Evolutionary conservation across 2,888 invertebrate species (phyloP).

Genomic region (Scelioninae gen. 2): DNA sequence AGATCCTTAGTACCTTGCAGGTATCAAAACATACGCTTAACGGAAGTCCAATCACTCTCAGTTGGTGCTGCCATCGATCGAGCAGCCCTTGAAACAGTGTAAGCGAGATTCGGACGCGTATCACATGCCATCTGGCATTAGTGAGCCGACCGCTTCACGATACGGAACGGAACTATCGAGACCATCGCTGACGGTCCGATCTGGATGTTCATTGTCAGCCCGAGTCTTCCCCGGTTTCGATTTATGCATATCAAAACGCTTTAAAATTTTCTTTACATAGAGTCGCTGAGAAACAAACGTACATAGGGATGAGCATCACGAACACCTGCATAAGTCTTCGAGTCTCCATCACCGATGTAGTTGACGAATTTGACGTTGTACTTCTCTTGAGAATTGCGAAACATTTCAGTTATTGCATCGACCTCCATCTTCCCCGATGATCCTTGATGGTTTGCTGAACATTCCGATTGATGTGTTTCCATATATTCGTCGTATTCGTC

Average conservation of each 20-base stretch:
- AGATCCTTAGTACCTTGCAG: background rate
- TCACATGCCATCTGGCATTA: slow-evolving; percentile 27
- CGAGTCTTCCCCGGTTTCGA: slow-evolving; percentile 52
- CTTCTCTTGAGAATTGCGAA: too few species aligned
- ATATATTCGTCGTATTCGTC: too few species aligned
- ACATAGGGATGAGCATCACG: too few species aligned
- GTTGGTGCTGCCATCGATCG: slow-evolving; percentile 19
- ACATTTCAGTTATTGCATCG: too few species aligned
- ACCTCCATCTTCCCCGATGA: too few species aligned
- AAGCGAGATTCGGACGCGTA: slow-evolving; percentile 14
- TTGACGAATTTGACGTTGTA: too few species aligned
- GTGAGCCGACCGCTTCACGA: slow-evolving; percentile 25
- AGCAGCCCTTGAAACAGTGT: slow-evolving; percentile 17
- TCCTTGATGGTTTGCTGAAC: too few species aligned
- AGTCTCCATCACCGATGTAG: too few species aligned
- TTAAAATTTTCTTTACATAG: background rate
- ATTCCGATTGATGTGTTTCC: too few species aligned
- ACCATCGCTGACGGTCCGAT: slow-evolving; percentile 19
- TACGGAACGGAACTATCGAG: slow-evolving; percentile 51
- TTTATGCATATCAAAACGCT: slow-evolving; percentile 43
- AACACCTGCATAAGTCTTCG: too few species aligned
- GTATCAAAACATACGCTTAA: slow-evolving; percentile 27
- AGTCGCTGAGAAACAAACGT: slow-evolving; percentile 3
- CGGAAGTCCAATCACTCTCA: slow-evolving; percentile 10
- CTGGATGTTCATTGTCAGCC: slow-evolving; percentile 37